These are phyloP conservation scores for Carlito syrichta DNA, from an alignment of 2,113 vertebrate genomes.

Conservation along the genomic window DNA sequence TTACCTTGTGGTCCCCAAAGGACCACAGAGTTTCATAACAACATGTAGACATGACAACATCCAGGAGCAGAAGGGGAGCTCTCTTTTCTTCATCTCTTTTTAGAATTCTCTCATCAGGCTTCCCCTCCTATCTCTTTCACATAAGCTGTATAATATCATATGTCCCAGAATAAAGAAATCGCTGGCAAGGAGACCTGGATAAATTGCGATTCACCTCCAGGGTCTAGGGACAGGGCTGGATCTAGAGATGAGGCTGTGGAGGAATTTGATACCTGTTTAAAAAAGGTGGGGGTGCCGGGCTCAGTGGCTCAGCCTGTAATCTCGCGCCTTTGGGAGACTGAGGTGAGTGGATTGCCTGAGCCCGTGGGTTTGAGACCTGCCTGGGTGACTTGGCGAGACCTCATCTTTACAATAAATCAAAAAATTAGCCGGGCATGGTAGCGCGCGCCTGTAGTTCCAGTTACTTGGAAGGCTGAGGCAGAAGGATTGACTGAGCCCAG, in stretches of 20 bases:
- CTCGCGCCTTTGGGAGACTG: too few species aligned
- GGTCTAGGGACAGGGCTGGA: not conserved
- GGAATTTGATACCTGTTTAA: not conserved
- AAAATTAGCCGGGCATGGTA: too few species aligned
- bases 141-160: accelerated
- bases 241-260: not conserved
- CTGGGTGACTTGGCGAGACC: too few species aligned
- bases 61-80: not conserved
- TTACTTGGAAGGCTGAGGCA: too few species aligned
- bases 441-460: too few species aligned
- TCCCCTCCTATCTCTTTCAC: not conserved
- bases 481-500: too few species aligned
- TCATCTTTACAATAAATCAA: too few species aligned
- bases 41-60: not conserved
- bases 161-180: not conserved
- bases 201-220: not conserved
- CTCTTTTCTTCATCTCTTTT: not conserved
- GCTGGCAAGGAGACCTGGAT: not conserved
- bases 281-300: too few species aligned
- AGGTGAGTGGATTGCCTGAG: too few species aligned
- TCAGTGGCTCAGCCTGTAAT: too few species aligned
- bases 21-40: not conserved
- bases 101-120: not conserved
- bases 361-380: too few species aligned
- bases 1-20: not conserved